phyloP scores from a whole-genome alignment of 23 tunicate genomes.

The Styela plicata region DNA sequence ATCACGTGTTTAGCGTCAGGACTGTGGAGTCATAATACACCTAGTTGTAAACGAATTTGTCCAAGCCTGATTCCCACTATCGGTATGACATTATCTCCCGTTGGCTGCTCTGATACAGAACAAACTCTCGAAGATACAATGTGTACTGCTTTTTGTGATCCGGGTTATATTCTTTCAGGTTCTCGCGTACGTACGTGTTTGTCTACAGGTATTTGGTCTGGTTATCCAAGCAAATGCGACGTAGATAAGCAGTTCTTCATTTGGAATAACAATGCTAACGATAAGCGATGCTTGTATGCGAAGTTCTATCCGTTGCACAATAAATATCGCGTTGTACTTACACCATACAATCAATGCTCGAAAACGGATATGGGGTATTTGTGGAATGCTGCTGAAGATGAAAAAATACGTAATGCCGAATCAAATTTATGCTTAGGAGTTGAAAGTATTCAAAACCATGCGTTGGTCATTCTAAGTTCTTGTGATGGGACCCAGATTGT shows the following conservation, averaged over 20 bases:
- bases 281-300: not conserved
- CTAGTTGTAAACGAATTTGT: conserved; percentile 30
- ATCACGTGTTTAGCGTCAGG: conserved; percentile 25
- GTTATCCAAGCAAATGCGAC: conserved; percentile 8
- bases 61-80: not conserved
- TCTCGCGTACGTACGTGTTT: conserved; percentile 11
- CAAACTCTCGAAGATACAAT: not conserved
- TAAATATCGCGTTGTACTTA: conserved; percentile 3
- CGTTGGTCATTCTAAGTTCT: conserved; percentile 3
- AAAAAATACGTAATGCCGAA: conserved; percentile 15
- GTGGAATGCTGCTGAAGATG: conserved; percentile 17
- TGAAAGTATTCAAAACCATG: not conserved
- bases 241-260: conserved; percentile 20
- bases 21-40: conserved; percentile 22
- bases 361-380: not conserved
- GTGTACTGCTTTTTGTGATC: conserved; percentile 24
- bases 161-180: not conserved
- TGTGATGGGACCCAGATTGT: conserved; percentile 17
- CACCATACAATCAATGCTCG: not conserved
- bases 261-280: not conserved
- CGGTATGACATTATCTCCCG: conserved; percentile 6
- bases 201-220: conserved; percentile 26
- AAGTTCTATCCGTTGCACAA: conserved; percentile 27
- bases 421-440: conserved; percentile 35
- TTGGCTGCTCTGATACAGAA: conserved; percentile 1